Conservation (phyloP, 2,888 invertebrate species). For the Diogma glabrata region DNA sequence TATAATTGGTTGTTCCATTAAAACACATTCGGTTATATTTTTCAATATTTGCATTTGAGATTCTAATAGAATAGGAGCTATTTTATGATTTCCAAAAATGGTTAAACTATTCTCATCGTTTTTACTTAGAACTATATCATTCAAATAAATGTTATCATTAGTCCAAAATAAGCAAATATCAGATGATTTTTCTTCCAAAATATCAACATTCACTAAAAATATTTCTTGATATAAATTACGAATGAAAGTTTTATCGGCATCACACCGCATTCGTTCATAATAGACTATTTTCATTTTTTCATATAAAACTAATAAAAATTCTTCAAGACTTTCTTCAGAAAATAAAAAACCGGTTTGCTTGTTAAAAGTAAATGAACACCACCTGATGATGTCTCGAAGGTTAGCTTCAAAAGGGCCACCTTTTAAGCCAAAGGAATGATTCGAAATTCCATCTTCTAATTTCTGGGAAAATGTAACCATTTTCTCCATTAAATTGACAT, state of each 20-base stretch:
- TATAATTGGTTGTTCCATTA: conserved; percentile 88
- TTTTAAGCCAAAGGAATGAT: conserved; percentile 59
- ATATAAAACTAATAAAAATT: conserved; percentile 27
- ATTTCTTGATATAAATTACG: conserved; percentile 38
- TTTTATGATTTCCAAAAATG: conserved; percentile 21
- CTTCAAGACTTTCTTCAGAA: neutral
- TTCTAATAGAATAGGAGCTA: conserved; percentile 39
- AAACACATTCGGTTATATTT: conserved; percentile 72
- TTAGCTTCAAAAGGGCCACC: conserved; percentile 98
- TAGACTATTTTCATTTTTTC: conserved; percentile 64
- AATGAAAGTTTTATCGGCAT: conserved; percentile 63
- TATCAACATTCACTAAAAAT: conserved; percentile 36
- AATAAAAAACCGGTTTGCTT: neutral
- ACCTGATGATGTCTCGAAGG: conserved; percentile 84
- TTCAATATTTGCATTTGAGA: conserved; percentile 58
- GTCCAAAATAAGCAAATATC: conserved; percentile 49
- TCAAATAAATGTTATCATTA: conserved; percentile 46
- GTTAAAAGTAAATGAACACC: conserved; percentile 46
- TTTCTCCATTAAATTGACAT: conserved; percentile 43
- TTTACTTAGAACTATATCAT: conserved; percentile 46
- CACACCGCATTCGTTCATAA: conserved; percentile 72
- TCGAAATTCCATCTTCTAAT: conserved; percentile 51
- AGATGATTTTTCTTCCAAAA: conserved; percentile 34
- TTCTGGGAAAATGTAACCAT: conserved; percentile 71
- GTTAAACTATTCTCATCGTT: conserved; percentile 28